A percentile compares a stretch with the other conserved stretches of the same genome.
phyloP scores from a whole-genome alignment of 2,113 vertebrate genomes.

The Ciconia stormi region DNA sequence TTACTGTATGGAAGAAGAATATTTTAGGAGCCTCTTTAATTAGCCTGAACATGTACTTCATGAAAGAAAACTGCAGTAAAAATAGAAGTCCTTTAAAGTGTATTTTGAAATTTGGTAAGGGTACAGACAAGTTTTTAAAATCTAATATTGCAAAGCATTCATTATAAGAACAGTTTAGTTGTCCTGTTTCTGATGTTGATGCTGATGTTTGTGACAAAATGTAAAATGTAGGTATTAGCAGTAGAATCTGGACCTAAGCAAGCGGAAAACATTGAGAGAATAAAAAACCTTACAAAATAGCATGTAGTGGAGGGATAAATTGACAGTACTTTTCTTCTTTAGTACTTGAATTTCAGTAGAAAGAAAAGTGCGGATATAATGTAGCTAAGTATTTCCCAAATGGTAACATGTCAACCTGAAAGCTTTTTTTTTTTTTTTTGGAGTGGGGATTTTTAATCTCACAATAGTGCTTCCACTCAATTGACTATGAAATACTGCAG shows the following conservation, averaged over 20 bases:
- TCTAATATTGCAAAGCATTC: background rate
- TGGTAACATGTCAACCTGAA: background rate
- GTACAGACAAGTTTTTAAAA: background rate
- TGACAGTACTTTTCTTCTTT: background rate
- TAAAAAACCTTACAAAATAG: background rate
- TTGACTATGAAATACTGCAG: background rate
- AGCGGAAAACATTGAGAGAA: background rate
- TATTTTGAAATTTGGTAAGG: background rate
- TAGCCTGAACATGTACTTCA: background rate
- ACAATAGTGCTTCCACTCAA: background rate
- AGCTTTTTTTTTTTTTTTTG: background rate
- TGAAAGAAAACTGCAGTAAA: background rate
- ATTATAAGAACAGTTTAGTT: background rate
- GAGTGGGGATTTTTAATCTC: background rate
- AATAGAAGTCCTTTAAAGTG: background rate
- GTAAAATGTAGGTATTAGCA: background rate
- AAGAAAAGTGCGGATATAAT: background rate
- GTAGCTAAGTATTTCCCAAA: background rate
- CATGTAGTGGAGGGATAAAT: background rate
- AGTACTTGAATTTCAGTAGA: background rate
- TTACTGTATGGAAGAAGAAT: background rate
- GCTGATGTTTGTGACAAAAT: background rate
- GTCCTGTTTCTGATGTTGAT: background rate
- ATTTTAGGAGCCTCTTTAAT: background rate
- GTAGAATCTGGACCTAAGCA: background rate